A percentile compares a stretch with the other conserved stretches of the same genome.
Evolutionary conservation across 2,888 invertebrate species (phyloP).

Genomic region (Aphodius sticticus): DNA sequence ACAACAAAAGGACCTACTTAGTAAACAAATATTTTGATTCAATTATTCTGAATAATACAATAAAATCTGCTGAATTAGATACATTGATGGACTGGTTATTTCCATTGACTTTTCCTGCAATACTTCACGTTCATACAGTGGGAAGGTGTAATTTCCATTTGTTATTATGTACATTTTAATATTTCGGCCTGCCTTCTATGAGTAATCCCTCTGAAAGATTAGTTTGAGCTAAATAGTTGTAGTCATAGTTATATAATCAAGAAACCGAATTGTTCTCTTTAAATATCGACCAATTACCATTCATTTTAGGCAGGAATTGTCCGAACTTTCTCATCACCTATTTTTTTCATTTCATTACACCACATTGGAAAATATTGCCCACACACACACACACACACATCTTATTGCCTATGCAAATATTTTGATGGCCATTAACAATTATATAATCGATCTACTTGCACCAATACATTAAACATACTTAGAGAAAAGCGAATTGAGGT

Average conservation of each 20-base stretch:
- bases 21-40: no score
- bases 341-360: not conserved
- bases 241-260: not conserved
- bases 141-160: no score
- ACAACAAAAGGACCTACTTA: no score
- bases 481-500: not conserved
- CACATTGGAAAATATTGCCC: not conserved
- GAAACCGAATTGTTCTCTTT: not conserved
- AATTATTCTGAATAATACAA: no score
- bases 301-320: not conserved
- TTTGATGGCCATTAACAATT: not conserved
- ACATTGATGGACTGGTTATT: no score
- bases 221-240: no score
- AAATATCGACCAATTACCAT: not conserved
- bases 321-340: not conserved
- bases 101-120: no score
- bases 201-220: no score
- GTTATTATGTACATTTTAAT: no score
- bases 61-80: no score
- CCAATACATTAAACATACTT: not conserved
- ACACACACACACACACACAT: not conserved
- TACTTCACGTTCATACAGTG: no score
- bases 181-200: no score
- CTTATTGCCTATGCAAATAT: not conserved
- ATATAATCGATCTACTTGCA: not conserved